Base-by-base conservation (phyloP, 2,888 invertebrate genomes). In the Atrina japonica region DNA sequence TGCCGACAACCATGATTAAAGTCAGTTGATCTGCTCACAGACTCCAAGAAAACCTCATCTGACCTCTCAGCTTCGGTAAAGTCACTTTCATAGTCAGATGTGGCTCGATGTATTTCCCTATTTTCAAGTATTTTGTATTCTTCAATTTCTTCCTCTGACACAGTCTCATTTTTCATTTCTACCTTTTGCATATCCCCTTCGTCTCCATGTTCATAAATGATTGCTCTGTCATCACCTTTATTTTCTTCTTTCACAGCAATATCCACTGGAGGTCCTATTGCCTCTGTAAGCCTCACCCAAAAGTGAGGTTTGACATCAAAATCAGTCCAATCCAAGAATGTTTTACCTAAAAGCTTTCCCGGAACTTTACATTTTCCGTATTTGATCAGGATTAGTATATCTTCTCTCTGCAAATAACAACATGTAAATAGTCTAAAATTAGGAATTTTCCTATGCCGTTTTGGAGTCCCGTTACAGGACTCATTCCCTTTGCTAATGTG, bases 241-340 rank as follows among this genome's bases (percentile, higher is more conserved):
- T 40, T 18, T 3, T 16, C 18, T 27, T 47, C 45, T 40, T n/a
- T 16, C 25, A 27, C 27, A 14, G 5, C 3, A 43, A 60, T 11
- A n/a, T 60, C n/a, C n/a, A 66, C 78, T 5, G 82, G 82, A 41
- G 76, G 66, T 11, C 81, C 82, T 5, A 81, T 61, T 2, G 81
- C 73, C 23, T 78, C 80, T 52, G 53, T 66, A 14, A 83, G 71
- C 49, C 83, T 66, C 35, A 72, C 23, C 83, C 83, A 83, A 58
- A 83, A 83, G 47, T 83, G 81, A 14, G 80, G 81, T 49, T 70
- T 60, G 3, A 83, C 77, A 43, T 66, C 69, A n/a, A 30, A 21
- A 49, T 80, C 80, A 9, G 77, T 73, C 77, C 78, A 83, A 59
- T 83, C 83, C n/a, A 83, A 56, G 55, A 80, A 83, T 30, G 83